phyloP scores from a whole-genome alignment of 2,888 invertebrate species.

The Nycteola revayana region DNA sequence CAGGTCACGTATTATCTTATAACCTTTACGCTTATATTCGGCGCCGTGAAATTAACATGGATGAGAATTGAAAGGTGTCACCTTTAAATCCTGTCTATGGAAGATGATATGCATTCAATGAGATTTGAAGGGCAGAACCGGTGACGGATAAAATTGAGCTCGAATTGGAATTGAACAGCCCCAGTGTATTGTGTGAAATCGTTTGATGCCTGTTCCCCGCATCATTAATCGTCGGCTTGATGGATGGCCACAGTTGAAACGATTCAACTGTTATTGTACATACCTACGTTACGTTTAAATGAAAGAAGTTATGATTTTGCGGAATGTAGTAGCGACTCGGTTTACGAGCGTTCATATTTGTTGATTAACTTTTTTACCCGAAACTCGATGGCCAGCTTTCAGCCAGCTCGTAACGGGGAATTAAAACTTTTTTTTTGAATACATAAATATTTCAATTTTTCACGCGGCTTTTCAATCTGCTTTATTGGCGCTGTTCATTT shows the following conservation, averaged over 20 bases:
- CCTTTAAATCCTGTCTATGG: slow-evolving; percentile 5
- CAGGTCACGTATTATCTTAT: too few species aligned
- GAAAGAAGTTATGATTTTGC: slow-evolving; percentile 28
- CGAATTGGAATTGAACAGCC: slow-evolving; percentile 16
- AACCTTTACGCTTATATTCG: too few species aligned
- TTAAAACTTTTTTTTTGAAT: background rate
- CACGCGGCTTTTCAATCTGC: too few species aligned
- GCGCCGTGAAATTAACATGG: too few species aligned
- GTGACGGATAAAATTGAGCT: slow-evolving; percentile 25
- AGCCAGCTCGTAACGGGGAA: background rate
- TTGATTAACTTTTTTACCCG: slow-evolving; percentile 8
- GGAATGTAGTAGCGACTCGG: slow-evolving; percentile 5
- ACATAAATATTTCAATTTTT: too few species aligned
- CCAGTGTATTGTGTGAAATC: slow-evolving; percentile 23
- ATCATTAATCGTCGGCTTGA: slow-evolving; percentile 41
- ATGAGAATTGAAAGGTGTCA: too few species aligned
- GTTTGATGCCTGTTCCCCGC: slow-evolving; percentile 20
- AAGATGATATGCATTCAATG: slow-evolving; percentile 3
- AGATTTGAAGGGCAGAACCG: slow-evolving; percentile 22
- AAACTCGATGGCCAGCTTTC: slow-evolving; percentile 5
- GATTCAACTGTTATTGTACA: slow-evolving; percentile 39
- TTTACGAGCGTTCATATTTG: slow-evolving; percentile 7
- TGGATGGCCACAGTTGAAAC: slow-evolving; percentile 40
- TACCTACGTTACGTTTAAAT: slow-evolving; percentile 21
- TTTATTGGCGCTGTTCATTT: too few species aligned